These are phyloP conservation scores for Larimichthys crocea DNA, from an alignment of 2,113 vertebrate genomes.

Conservation along the genomic window DNA sequence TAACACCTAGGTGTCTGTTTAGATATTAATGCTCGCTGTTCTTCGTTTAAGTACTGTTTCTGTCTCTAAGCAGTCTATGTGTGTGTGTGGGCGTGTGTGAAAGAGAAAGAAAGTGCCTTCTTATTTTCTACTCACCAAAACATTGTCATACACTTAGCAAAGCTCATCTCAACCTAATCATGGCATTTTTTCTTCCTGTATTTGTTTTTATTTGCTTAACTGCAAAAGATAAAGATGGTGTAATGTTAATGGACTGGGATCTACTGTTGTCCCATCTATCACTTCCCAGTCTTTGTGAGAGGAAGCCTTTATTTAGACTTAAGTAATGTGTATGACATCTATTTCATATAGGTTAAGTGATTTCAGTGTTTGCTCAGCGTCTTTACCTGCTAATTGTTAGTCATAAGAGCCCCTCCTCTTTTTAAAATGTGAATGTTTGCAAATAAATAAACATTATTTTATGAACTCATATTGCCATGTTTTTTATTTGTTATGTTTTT, in stretches of 20 bases:
- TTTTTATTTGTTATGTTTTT: slow-evolving; percentile 57
- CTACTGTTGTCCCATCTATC: slow-evolving; percentile 10
- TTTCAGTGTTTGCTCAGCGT: slow-evolving; percentile 36
- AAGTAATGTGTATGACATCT: slow-evolving; percentile 22
- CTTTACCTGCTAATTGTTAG: slow-evolving; percentile 53
- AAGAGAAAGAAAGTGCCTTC: slow-evolving; percentile 32
- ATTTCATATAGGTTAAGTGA: slow-evolving; percentile 36
- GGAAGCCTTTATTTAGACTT: not conserved
- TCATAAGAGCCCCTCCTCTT: slow-evolving; percentile 46
- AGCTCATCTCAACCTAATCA: slow-evolving; percentile 38
- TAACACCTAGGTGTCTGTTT: not conserved
- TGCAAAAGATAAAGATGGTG: not conserved
- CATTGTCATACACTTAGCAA: slow-evolving; percentile 37
- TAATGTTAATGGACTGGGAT: not conserved
- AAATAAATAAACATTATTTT: slow-evolving; percentile 84
- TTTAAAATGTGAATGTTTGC: slow-evolving; percentile 86
- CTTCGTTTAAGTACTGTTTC: slow-evolving; percentile 72
- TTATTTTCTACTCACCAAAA: slow-evolving; percentile 65
- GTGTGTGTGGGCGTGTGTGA: not conserved
- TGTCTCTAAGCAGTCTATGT: slow-evolving; percentile 83
- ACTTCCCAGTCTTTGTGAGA: slow-evolving; percentile 4
- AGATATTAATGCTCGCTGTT: slow-evolving; percentile 55
- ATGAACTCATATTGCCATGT: slow-evolving; percentile 77
- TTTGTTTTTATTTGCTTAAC: slow-evolving; percentile 13
- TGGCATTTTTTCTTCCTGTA: slow-evolving; percentile 10